Base-by-base conservation (phyloP, 1,140 invertebrate species). In the Philotrypesis tridentata region DNA sequence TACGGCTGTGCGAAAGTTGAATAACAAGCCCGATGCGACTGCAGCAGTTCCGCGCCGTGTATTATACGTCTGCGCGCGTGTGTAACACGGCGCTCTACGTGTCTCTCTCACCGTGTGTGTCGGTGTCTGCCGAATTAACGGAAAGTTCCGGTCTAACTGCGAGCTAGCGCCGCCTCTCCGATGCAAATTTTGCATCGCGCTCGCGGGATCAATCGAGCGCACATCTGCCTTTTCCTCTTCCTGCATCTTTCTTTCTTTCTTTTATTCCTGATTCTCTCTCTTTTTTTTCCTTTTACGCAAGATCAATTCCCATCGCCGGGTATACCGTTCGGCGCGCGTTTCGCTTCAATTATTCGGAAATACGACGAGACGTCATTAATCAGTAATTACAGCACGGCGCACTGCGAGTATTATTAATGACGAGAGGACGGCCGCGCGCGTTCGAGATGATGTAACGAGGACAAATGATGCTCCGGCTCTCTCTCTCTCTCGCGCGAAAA, bases 131-230 rank as follows among this genome's bases (percentile, higher is more conserved):
- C 65, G 77, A 70, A 79, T 79, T 70, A 79, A 79, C 68, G 77
- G 67, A 79, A 79, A 79, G 33, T 79, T 79, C 63, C 77, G 67
- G 63, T 70, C 63, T 14, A 60, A 74, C 72, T 55, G 72, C 12
- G 43, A 31, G 29, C 40, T 0, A 12, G 1, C 37, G 37, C 1
- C 37, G 37, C 37, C 1, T 43, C 40, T 43, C 12, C 14, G 40
- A 43, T 43, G 40, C 40, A n/a, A 55, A 55, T n/a, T 55, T 17
- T n/a, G 23, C 61, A 37, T 5, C 23, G 61, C 61, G 25, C 23
- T n/a, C 48, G 48, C 4, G 21, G 48, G 48, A 55, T 55, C 48
- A 55, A 55, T 55, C 48, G 21, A 14, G 48, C n/a, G 7, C n/a
- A 43, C 4, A 55, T 55, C 7, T 17, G 17, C 14, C 48, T 9